Conservation (phyloP, 2,797 vertebrate species). For the Alosa sapidissima region DNA sequence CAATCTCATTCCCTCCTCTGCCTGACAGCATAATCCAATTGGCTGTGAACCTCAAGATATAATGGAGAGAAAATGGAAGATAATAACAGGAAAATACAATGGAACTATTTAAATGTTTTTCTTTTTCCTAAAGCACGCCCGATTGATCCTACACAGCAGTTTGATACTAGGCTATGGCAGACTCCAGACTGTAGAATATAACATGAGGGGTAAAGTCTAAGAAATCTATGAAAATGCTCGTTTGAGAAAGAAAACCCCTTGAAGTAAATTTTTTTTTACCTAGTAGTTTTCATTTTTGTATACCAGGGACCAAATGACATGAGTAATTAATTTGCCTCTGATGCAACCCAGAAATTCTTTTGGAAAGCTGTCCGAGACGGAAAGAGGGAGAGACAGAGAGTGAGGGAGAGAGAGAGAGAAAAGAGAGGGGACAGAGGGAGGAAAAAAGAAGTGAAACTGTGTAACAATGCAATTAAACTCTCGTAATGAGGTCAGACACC, state of each 20-base stretch:
- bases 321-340: conserved; percentile 86
- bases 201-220: not conserved
- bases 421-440: conserved; percentile 84
- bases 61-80: not conserved
- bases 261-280: not conserved
- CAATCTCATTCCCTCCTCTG: conserved; percentile 49
- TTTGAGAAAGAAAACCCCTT: conserved; percentile 10
- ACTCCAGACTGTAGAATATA: not conserved
- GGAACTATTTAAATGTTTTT: not conserved
- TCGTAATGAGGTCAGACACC: conserved; percentile 99
- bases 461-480: conserved; percentile 99
- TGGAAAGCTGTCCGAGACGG: conserved; percentile 78
- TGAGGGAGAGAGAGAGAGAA: conserved; percentile 83
- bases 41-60: not conserved
- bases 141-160: not conserved
- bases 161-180: not conserved
- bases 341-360: conserved; percentile 72
- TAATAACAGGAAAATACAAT: not conserved
- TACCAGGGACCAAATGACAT: conserved; percentile 79
- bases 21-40: conserved; percentile 1
- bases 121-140: not conserved
- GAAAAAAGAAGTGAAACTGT: conserved; percentile 92
- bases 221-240: not conserved
- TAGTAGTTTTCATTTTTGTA: conserved; percentile 79
- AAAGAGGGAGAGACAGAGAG: conserved; percentile 73